Conservation (phyloP, 2,888 invertebrate species). For the Tetragonisca angustula region DNA sequence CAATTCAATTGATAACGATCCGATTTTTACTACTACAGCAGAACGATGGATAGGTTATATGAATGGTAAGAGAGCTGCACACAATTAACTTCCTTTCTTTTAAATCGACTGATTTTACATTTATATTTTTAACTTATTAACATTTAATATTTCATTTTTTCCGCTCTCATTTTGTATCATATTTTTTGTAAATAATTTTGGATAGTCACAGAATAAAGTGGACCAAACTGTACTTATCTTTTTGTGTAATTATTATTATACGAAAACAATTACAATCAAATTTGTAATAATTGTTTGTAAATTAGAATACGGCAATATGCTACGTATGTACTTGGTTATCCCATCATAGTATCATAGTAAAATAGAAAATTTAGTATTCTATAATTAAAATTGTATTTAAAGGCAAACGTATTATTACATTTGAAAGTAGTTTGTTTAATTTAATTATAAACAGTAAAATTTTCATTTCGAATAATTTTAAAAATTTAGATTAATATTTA, state of each 20-base stretch:
- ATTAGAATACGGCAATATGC: too few relatives aligned
- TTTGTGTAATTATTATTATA: conserved; percentile 33
- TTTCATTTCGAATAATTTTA: not conserved
- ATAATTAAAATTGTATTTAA: not conserved
- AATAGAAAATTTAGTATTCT: conserved; percentile 20
- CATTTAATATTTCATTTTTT: conserved; percentile 8
- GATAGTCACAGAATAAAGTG: conserved; percentile 41
- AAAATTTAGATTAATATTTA: not conserved
- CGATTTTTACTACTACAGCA: conserved; percentile 92
- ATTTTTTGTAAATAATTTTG: conserved; percentile 43
- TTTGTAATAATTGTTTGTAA: not conserved
- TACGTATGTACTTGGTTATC: not conserved
- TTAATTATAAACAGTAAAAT: not conserved
- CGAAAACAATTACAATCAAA: not conserved
- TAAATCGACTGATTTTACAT: conserved; percentile 7
- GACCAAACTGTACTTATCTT: conserved; percentile 48
- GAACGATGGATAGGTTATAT: conserved; percentile 97
- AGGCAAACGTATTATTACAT: conserved; percentile 3
- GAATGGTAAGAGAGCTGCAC: conserved; percentile 96
- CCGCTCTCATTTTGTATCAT: conserved; percentile 31
- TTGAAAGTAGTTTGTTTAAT: conserved; percentile 7
- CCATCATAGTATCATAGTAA: not conserved
- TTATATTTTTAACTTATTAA: conserved; percentile 24
- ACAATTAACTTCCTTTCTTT: conserved; percentile 88
- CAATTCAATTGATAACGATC: conserved; percentile 93